A percentile compares a stretch with the other conserved stretches of the same genome.
Conservation (phyloP, 2,888 invertebrate species). For the Eupithecia vulgata region DNA sequence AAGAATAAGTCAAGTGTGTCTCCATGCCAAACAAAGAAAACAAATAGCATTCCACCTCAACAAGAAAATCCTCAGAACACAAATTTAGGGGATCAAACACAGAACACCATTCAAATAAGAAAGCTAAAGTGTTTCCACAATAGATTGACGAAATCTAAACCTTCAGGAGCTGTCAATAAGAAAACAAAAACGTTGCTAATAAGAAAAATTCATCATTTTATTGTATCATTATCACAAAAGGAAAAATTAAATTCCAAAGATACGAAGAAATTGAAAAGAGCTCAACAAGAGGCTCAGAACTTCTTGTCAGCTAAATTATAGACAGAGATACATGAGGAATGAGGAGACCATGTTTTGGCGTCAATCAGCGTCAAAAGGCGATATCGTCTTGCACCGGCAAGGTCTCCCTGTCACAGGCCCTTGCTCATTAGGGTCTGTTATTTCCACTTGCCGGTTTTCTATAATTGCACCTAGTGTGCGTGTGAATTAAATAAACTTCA, state of each 20-base stretch:
- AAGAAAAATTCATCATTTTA: conserved; percentile 57
- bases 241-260: conserved; percentile 56
- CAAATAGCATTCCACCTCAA: conserved; percentile 52
- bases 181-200: conserved; percentile 56
- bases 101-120: conserved; percentile 41
- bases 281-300: conserved; percentile 62
- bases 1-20: conserved; percentile 51
- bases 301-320: conserved; percentile 68
- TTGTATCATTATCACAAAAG: conserved; percentile 53
- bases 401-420: conserved; percentile 48
- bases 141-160: conserved; percentile 53
- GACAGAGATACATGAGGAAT: conserved; percentile 48
- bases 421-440: conserved; percentile 50
- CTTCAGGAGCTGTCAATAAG: conserved; percentile 52
- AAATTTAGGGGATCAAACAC: conserved; percentile 26
- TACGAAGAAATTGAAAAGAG: conserved; percentile 64
- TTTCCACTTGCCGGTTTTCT: conserved; percentile 67
- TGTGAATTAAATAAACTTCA: conserved; percentile 76
- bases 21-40: conserved; percentile 48
- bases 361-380: conserved; percentile 49
- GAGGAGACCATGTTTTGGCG: conserved; percentile 49
- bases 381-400: conserved; percentile 51
- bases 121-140: conserved; percentile 58
- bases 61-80: conserved; percentile 37
- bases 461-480: conserved; percentile 72